These are phyloP conservation scores for Gymnocheta viridis DNA, from an alignment of 2,888 invertebrate genomes.

Conservation along the genomic window DNA sequence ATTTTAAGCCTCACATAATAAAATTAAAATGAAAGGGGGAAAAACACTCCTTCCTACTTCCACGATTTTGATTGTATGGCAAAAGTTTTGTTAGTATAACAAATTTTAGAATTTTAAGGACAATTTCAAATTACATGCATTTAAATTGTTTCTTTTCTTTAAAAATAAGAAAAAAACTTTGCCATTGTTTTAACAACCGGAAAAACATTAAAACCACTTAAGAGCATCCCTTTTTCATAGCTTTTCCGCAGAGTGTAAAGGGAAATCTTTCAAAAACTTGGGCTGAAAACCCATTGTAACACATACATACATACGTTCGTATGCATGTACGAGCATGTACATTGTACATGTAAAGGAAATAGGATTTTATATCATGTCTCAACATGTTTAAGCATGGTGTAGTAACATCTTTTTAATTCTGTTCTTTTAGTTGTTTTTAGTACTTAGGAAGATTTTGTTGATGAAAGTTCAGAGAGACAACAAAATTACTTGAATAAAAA, in stretches of 20 bases:
- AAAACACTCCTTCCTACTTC: not conserved
- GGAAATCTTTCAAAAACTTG: conserved; percentile 28
- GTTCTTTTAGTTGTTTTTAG: not conserved
- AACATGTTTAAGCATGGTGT: conserved; percentile 47
- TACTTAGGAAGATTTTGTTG: conserved; percentile 42
- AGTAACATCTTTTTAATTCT: conserved; percentile 35
- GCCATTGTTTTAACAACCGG: conserved; percentile 54
- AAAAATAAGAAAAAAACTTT: not conserved
- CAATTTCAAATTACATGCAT: not conserved
- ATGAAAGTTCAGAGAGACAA: conserved; percentile 2
- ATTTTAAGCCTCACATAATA: conserved; percentile 1
- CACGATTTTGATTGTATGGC: not conserved
- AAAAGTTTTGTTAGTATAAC: not conserved
- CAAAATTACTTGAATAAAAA: not conserved
- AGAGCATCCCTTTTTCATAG: not conserved
- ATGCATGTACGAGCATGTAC: too few species aligned
- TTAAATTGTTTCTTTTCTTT: not conserved
- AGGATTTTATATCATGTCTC: conserved; percentile 26
- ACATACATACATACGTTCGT: not conserved
- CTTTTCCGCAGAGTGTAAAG: not conserved
- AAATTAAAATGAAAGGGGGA: conserved; percentile 27
- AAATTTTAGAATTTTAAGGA: not conserved
- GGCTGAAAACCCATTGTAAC: not conserved
- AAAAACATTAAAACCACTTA: conserved; percentile 60
- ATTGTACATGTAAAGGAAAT: conserved; percentile 15